phyloP scores from a whole-genome alignment of 2,113 vertebrate genomes.

The Eretmochelys imbricata region DNA sequence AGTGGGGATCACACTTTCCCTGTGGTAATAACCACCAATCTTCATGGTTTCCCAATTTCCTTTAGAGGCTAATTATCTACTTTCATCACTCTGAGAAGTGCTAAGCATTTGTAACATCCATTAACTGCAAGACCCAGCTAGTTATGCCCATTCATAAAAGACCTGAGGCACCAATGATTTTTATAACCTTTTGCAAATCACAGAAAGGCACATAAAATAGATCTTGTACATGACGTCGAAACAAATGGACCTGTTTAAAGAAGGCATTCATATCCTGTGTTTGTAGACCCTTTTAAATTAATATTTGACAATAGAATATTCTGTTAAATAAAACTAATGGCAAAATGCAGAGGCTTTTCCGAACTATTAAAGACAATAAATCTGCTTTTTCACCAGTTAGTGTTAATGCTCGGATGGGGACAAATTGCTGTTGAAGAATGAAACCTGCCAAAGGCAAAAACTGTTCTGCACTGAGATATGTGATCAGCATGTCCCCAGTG shows the following conservation, averaged over 20 bases:
- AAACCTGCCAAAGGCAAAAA: neutral
- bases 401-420: neutral
- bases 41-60: neutral
- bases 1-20: neutral
- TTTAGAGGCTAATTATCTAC: conserved; percentile 31
- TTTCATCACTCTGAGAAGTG: neutral
- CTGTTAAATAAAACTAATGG: neutral
- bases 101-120: conserved; percentile 12
- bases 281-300: neutral
- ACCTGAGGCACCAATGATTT: neutral
- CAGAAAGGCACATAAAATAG: neutral
- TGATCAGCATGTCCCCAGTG: neutral
- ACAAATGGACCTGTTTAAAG: neutral
- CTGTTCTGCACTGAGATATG: neutral
- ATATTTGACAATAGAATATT: neutral
- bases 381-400: neutral
- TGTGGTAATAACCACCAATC: neutral
- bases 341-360: conserved; percentile 3
- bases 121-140: conserved; percentile 1
- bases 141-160: neutral
- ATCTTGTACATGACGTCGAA: neutral
- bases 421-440: conserved; percentile 12
- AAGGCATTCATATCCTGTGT: neutral
- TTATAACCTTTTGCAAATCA: neutral
- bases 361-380: neutral